A percentile compares a stretch with the other conserved stretches of the same genome.
Evolutionary conservation across 2,888 invertebrate genomes (phyloP).

Genomic region (Serrognathus titanus): DNA sequence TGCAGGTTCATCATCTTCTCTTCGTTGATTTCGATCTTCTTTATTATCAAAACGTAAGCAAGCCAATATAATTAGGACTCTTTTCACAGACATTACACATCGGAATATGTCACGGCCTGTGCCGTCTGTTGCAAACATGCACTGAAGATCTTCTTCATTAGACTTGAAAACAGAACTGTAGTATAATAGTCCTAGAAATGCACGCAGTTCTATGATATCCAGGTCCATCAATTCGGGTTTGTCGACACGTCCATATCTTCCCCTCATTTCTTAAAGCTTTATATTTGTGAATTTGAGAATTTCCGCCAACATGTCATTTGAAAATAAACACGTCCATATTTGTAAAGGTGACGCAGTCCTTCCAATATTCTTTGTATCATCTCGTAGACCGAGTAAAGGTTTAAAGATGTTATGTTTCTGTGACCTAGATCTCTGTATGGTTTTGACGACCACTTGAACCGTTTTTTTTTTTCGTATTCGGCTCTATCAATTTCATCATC

Average conservation of each 20-base stretch:
- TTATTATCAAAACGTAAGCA: conserved; percentile 29
- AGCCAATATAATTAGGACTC: conserved; percentile 22
- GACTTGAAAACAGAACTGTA: conserved; percentile 24
- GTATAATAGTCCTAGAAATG: conserved; percentile 24
- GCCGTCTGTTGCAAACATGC: conserved; percentile 28
- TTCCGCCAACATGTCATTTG: neutral
- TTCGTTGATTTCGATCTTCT: conserved; percentile 16
- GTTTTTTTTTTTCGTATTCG: too few species aligned
- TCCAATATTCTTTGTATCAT: too few species aligned
- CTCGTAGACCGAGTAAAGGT: too few species aligned
- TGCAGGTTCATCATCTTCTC: conserved; percentile 19
- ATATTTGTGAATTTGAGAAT: neutral
- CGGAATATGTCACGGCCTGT: conserved; percentile 23
- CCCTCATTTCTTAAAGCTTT: neutral
- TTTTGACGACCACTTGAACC: too few species aligned
- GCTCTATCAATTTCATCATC: too few species aligned
- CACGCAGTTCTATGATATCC: conserved; percentile 23
- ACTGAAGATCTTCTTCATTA: conserved; percentile 22
- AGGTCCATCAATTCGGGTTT: conserved; percentile 4
- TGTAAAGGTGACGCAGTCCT: neutral
- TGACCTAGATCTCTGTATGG: too few species aligned
- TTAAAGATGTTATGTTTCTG: too few species aligned
- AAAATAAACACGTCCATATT: neutral
- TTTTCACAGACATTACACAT: conserved; percentile 23
- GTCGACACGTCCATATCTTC: neutral